Evolutionary conservation across 2,888 invertebrate genomes (phyloP).

Genomic region (Hyles lineata): DNA sequence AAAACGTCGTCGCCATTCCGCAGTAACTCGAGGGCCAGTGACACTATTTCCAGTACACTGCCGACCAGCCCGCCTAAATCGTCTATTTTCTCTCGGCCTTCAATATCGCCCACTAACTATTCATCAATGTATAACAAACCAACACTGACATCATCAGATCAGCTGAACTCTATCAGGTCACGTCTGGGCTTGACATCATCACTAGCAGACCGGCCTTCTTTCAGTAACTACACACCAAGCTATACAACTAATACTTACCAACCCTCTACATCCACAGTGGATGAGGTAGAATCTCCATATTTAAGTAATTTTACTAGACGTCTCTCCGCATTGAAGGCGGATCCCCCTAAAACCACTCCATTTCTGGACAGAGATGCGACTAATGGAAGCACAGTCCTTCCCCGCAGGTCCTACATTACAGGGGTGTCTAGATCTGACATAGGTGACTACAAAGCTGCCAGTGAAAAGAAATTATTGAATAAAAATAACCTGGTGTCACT

Average conservation of each 20-base stretch:
- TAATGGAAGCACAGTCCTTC: conserved; percentile 69
- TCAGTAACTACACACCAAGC: conserved; percentile 62
- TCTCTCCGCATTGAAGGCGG: conserved; percentile 78
- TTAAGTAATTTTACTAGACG: conserved; percentile 89
- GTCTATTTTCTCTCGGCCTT: conserved; percentile 74
- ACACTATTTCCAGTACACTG: conserved; percentile 74
- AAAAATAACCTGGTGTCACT: conserved; percentile 87
- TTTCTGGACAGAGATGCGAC: conserved; percentile 70
- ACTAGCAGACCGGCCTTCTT: conserved; percentile 67
- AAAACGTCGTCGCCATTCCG: conserved; percentile 69
- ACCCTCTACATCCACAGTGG: conserved; percentile 70
- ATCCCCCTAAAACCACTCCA: conserved; percentile 61
- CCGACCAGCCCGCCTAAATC: conserved; percentile 70
- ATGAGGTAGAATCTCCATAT: conserved; percentile 87
- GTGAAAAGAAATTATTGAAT: conserved; percentile 79
- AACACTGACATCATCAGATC: conserved; percentile 74
- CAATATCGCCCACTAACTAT: conserved; percentile 62
- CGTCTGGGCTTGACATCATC: conserved; percentile 82
- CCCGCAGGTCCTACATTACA: conserved; percentile 72
- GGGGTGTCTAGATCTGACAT: conserved; percentile 69
- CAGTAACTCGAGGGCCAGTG: conserved; percentile 73
- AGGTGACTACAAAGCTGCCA: conserved; percentile 70
- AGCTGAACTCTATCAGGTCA: conserved; percentile 85
- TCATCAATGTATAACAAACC: conserved; percentile 59
- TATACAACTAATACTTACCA: conserved; percentile 54